phyloP scores from a whole-genome alignment of 64 coral and sea anemone species.

The Cladopsammia gracilis region DNA sequence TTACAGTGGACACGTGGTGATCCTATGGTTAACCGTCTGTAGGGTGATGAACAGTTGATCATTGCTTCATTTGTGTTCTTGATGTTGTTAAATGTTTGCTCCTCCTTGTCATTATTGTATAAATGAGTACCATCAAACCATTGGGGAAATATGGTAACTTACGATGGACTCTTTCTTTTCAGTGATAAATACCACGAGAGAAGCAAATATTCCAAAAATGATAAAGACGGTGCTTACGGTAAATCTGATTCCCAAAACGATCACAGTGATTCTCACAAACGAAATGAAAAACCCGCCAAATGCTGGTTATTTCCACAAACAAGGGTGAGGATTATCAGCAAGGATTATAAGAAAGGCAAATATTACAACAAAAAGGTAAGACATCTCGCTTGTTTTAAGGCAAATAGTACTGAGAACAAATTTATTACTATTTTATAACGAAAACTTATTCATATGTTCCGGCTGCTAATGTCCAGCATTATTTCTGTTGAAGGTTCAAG shows the following conservation, averaged over 20 bases:
- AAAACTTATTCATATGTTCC: not conserved
- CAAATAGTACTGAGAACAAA: no score
- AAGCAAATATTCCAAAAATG: constrained; percentile 43
- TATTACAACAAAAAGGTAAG: constrained; percentile 97
- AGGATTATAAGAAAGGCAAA: constrained; percentile 92
- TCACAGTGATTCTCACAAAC: not conserved
- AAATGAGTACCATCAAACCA: no score
- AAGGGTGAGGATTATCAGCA: constrained; percentile 93
- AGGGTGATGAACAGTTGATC: no score
- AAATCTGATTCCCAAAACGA: constrained; percentile 29
- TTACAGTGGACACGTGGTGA: no score
- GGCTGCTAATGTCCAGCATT: not conserved
- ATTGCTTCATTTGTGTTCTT: no score
- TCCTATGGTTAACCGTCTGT: no score
- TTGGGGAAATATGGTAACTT: no score
- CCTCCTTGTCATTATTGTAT: no score
- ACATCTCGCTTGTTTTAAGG: not conserved
- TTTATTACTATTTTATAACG: no score
- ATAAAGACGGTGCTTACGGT: constrained; percentile 12
- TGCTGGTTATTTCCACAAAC: constrained; percentile 94
- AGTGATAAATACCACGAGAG: constrained; percentile 3
- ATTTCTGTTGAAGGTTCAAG: constrained; percentile 65
- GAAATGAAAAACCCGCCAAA: constrained; percentile 26
- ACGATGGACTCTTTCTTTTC: not conserved
- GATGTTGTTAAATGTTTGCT: no score